A percentile compares a stretch with the other conserved stretches of the same genome.
Conservation (phyloP, 1,140 invertebrate genomes). For the Chlorops oryzae region DNA sequence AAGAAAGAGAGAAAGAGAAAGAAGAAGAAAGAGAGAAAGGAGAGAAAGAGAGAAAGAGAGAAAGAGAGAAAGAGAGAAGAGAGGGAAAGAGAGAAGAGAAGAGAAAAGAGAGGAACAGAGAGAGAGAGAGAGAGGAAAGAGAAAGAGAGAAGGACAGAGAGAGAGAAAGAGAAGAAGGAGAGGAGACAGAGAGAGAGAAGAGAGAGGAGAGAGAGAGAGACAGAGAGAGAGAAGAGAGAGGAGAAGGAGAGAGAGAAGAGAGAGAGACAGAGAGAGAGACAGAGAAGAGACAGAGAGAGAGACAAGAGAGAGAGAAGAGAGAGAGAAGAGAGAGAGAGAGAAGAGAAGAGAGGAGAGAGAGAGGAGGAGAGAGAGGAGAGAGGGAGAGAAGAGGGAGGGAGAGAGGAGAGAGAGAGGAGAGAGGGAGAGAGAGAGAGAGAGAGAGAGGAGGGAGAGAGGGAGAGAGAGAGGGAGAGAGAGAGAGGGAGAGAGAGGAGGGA, state of each 20-base stretch:
- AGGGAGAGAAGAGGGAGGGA: neutral
- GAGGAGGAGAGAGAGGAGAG: neutral
- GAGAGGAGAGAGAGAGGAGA: neutral
- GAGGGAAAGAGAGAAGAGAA: neutral
- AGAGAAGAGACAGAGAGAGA: neutral
- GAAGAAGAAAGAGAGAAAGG: neutral
- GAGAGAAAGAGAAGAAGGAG: neutral
- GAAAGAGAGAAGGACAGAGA: neutral
- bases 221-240: neutral
- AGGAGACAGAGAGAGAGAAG: neutral
- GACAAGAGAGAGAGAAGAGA: neutral
- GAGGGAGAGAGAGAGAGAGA: no score
- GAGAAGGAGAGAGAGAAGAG: neutral
- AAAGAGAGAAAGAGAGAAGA: neutral
- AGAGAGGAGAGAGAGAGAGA: neutral
- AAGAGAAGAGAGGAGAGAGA: neutral
- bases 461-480: no score
- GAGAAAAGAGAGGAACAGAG: neutral
- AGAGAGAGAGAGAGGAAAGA: neutral
- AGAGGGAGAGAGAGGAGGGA: no score
- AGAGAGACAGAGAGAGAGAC: neutral
- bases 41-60: neutral
- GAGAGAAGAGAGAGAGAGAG: neutral
- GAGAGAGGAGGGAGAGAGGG: no score
- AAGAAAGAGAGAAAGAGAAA: neutral